These are phyloP conservation scores for Haliaeetus leucogaster DNA, from an alignment of 2,113 vertebrate genomes.

Conservation along the genomic window DNA sequence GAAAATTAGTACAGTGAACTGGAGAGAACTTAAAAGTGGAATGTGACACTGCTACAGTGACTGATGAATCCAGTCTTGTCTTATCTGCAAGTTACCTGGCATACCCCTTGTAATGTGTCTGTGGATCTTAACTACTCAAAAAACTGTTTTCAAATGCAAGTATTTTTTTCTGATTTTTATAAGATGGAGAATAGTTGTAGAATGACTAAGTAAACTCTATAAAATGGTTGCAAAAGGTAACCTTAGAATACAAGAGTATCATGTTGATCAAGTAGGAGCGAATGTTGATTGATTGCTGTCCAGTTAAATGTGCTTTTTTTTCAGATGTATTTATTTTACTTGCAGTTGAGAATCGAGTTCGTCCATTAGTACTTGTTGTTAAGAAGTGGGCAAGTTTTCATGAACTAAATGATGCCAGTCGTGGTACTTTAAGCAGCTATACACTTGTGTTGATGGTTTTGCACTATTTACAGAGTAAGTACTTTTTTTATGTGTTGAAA, in stretches of 20 bases:
- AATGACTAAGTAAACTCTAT: neutral
- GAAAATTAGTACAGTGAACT: neutral
- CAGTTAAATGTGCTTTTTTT: neutral
- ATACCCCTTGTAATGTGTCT: neutral
- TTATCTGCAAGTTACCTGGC: neutral
- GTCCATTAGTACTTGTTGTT: slow-evolving; percentile 88
- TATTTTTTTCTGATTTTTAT: neutral
- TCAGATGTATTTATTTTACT: slow-evolving; percentile 64
- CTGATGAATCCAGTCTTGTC: neutral
- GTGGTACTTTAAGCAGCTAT: slow-evolving; percentile 96
- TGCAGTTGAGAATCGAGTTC: slow-evolving; percentile 90
- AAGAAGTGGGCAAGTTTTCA: slow-evolving; percentile 93
- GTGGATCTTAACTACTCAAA: neutral
- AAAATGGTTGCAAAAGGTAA: neutral
- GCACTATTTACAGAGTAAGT: slow-evolving; percentile 98
- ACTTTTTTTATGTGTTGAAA: neutral
- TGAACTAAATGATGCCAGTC: slow-evolving; percentile 94
- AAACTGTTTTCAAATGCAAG: neutral
- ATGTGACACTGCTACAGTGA: neutral
- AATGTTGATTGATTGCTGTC: neutral
- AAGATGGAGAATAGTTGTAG: neutral
- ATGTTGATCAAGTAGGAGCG: neutral
- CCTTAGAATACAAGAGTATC: neutral
- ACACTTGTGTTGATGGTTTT: slow-evolving; percentile 94
- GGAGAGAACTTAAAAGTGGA: neutral